These are phyloP conservation scores for Solea solea DNA, from an alignment of 2,113 vertebrate genomes.

Conservation along the genomic window DNA sequence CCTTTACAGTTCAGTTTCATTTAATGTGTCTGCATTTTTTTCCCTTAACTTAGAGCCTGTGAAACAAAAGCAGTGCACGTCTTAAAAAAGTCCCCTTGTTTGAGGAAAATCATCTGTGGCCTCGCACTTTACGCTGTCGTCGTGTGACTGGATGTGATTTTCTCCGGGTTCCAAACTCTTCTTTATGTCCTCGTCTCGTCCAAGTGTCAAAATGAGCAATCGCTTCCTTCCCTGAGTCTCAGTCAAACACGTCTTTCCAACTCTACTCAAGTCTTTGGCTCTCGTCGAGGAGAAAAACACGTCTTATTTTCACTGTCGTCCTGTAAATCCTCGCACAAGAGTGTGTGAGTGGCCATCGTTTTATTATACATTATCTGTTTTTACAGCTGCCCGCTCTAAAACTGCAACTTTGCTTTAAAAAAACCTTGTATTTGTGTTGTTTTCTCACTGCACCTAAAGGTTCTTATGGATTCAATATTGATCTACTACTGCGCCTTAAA, in stretches of 20 bases:
- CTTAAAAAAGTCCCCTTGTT: conserved; percentile 9
- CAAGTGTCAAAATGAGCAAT: background rate
- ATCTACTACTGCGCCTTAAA: too few relatives aligned
- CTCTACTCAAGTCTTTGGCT: background rate
- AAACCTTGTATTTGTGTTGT: too few relatives aligned
- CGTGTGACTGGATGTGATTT: background rate
- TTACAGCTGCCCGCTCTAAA: too few relatives aligned
- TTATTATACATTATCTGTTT: too few relatives aligned
- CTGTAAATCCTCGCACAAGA: too few relatives aligned
- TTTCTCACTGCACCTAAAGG: too few relatives aligned
- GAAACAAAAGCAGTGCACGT: background rate
- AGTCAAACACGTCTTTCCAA: background rate
- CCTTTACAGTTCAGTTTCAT: conserved; percentile 15
- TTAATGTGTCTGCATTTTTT: background rate
- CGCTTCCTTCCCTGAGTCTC: conserved; percentile 1
- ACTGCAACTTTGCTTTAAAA: too few relatives aligned
- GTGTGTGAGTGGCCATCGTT: too few relatives aligned
- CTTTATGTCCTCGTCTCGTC: background rate
- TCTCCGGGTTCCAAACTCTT: background rate
- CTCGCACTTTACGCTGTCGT: background rate
- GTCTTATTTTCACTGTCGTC: too few relatives aligned
- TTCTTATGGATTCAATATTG: too few relatives aligned
- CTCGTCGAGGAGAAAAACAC: too few relatives aligned
- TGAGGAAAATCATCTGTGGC: conserved; percentile 8
- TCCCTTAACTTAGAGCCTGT: background rate